phyloP scores from a whole-genome alignment of 2,797 vertebrate genomes.

The Vireo griseus region DNA sequence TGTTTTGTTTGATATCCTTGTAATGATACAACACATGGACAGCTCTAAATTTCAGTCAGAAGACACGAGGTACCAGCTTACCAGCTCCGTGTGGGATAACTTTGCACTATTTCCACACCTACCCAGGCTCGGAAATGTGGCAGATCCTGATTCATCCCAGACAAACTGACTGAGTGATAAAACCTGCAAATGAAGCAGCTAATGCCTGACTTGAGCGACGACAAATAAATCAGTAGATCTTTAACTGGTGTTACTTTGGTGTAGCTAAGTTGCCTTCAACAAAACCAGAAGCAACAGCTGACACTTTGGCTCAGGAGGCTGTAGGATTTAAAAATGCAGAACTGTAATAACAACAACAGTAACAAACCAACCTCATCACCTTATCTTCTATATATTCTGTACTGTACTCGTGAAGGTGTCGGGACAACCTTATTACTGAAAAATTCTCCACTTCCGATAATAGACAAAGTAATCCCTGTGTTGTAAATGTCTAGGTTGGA shows the following conservation, averaged over 20 bases:
- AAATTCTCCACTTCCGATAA: neutral
- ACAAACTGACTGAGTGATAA: neutral
- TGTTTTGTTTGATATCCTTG: neutral
- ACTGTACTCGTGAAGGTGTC: fast-evolving
- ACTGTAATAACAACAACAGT: neutral
- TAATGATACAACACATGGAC: neutral
- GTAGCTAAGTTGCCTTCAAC: neutral
- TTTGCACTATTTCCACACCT: neutral
- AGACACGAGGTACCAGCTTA: neutral
- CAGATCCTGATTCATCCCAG: neutral
- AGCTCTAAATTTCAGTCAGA: neutral
- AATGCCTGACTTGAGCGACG: neutral
- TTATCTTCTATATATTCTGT: neutral
- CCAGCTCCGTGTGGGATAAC: neutral
- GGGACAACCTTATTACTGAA: neutral
- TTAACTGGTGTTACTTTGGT: neutral
- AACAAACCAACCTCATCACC: neutral
- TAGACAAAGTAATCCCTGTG: neutral
- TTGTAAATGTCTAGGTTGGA: neutral
- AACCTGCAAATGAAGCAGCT: neutral
- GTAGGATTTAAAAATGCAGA: neutral
- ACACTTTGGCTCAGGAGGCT: neutral
- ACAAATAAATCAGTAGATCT: neutral
- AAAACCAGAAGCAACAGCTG: neutral
- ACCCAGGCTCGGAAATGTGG: neutral